phyloP scores from a whole-genome alignment of 1,140 invertebrate species.

The Dinoponera quadriceps region DNA sequence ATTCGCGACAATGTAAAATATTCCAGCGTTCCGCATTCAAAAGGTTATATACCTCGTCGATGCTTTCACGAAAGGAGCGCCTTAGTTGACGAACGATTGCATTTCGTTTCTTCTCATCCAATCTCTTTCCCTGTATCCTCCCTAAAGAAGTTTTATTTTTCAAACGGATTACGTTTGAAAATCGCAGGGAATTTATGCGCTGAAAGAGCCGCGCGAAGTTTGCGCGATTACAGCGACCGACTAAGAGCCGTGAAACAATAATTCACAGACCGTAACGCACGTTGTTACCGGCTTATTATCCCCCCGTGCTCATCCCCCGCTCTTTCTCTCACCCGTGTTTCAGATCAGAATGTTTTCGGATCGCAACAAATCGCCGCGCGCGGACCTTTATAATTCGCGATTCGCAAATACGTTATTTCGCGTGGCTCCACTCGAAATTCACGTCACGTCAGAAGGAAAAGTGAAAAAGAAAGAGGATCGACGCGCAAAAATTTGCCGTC shows the following conservation, averaged over 20 bases:
- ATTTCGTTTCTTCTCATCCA: too few species aligned
- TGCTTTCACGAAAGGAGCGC: too few species aligned
- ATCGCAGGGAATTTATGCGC: neutral
- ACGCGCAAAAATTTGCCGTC: slow-evolving; percentile 44
- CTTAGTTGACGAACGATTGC: too few species aligned
- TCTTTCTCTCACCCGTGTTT: too few species aligned
- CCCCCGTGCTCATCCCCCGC: too few species aligned
- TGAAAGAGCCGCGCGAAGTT: neutral
- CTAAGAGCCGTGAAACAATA: neutral
- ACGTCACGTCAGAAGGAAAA: neutral
- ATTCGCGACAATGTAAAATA: too few species aligned
- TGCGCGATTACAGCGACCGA: slow-evolving; percentile 1
- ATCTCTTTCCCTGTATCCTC: too few species aligned
- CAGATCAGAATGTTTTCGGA: too few species aligned
- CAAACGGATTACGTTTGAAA: neutral
- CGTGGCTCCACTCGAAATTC: slow-evolving; percentile 18
- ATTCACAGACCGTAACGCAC: slow-evolving; percentile 20
- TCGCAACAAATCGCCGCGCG: neutral
- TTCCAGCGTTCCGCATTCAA: too few species aligned
- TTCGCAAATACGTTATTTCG: slow-evolving; percentile 15
- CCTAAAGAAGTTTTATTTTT: too few species aligned
- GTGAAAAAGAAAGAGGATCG: neutral
- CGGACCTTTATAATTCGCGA: slow-evolving; percentile 26
- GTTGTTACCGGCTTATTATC: too few species aligned
- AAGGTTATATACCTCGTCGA: too few species aligned